Conservation (phyloP, 2,113 vertebrate genomes). For the Copsychus sechellarum region DNA sequence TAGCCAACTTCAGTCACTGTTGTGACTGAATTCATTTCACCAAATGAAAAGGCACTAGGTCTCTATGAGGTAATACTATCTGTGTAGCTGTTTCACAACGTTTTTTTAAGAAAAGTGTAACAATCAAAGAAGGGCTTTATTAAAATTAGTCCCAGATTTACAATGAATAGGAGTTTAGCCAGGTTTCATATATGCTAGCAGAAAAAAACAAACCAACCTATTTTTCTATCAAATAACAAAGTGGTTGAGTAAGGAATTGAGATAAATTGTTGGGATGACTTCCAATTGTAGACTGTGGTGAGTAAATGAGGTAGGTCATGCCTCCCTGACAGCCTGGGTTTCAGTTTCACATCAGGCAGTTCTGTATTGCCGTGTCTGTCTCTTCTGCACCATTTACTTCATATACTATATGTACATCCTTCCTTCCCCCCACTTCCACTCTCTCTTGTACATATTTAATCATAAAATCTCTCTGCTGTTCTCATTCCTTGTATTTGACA, state of each 20-base stretch:
- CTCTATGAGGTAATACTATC: slow-evolving; percentile 9
- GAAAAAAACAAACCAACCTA: not conserved
- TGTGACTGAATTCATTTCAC: not conserved
- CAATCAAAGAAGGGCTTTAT: slow-evolving; percentile 21
- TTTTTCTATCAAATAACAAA: slow-evolving; percentile 38
- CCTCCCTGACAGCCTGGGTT: slow-evolving; percentile 20
- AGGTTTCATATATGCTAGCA: not conserved
- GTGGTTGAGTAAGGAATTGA: slow-evolving; percentile 46
- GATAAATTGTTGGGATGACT: slow-evolving; percentile 51
- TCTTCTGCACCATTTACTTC: slow-evolving; percentile 53
- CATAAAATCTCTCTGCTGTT: slow-evolving; percentile 1
- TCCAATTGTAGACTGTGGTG: not conserved
- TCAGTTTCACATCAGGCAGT: slow-evolving; percentile 44
- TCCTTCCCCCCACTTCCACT: not conserved
- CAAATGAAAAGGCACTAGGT: not conserved
- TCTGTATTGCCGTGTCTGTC: not conserved
- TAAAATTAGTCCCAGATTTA: slow-evolving; percentile 57
- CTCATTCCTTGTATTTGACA: not conserved
- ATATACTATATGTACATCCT: not conserved
- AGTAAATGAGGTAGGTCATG: slow-evolving; percentile 52
- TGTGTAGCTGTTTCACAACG: slow-evolving; percentile 14
- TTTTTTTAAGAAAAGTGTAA: slow-evolving; percentile 31
- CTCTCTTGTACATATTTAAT: slow-evolving; percentile 30
- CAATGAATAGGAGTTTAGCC: slow-evolving; percentile 16
- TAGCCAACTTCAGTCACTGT: not conserved